These are phyloP conservation scores for Paramormyrops hopkinsi DNA, from an alignment of 2,797 vertebrate genomes.

Conservation along the genomic window DNA sequence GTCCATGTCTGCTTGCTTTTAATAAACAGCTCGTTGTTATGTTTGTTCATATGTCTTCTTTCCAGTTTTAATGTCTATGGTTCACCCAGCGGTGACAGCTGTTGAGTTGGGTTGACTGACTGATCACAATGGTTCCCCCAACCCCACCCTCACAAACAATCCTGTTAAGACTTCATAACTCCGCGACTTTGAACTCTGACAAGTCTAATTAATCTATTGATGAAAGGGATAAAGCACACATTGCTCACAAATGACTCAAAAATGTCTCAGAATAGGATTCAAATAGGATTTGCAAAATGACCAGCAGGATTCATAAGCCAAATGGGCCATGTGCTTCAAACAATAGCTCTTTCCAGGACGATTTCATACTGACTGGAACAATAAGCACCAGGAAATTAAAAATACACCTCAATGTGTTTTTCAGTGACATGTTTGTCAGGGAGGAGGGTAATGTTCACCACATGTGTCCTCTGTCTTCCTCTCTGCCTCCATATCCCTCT, in stretches of 20 bases:
- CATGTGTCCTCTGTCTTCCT: slow-evolving; percentile 40
- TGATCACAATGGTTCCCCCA: background rate
- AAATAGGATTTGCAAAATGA: background rate
- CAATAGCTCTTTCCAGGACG: slow-evolving; percentile 20
- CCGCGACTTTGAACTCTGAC: background rate
- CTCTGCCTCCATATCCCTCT: slow-evolving; percentile 36
- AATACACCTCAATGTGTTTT: slow-evolving; percentile 41
- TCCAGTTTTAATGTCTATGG: background rate
- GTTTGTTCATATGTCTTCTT: background rate
- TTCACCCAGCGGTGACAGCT: background rate
- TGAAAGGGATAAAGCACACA: background rate
- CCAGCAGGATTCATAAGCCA: background rate
- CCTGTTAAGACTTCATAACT: background rate
- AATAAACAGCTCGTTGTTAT: background rate
- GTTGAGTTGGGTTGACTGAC: background rate
- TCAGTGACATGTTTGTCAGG: slow-evolving; percentile 39
- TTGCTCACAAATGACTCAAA: background rate
- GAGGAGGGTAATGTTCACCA: slow-evolving; percentile 52
- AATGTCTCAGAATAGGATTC: background rate
- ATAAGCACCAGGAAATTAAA: slow-evolving; percentile 43
- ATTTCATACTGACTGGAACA: slow-evolving; percentile 27
- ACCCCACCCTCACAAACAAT: background rate
- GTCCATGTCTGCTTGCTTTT: background rate
- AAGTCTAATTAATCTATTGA: background rate
- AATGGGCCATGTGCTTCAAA: background rate